Evolutionary conservation across 2,888 invertebrate genomes (phyloP).

Genomic region (Drosophila peninsularis): DNA sequence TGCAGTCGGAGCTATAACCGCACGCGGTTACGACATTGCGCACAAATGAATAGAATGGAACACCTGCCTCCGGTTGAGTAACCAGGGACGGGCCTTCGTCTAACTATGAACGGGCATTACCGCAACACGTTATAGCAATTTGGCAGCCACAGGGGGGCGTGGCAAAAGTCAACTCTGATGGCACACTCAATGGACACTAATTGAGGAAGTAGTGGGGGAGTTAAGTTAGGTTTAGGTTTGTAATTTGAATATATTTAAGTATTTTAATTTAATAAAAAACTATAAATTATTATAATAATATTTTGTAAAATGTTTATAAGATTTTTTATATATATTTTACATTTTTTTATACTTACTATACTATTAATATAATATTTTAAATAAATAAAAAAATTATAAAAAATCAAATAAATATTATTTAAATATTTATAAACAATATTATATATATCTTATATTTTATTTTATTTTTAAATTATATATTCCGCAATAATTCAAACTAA

Average conservation of each 20-base stretch:
- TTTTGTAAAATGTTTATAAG: too few relatives aligned
- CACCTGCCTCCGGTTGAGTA: slow-evolving; percentile 9
- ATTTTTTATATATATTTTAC: too few relatives aligned
- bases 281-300: too few relatives aligned
- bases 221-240: not conserved
- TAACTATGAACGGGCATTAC: not conserved
- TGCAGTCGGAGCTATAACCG: not conserved
- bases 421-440: too few relatives aligned
- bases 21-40: not conserved
- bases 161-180: slow-evolving; percentile 1
- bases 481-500: too few relatives aligned
- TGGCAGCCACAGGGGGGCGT: not conserved
- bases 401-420: too few relatives aligned
- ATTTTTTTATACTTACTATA: too few relatives aligned
- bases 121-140: slow-evolving; percentile 4
- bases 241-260: not conserved
- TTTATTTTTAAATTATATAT: too few relatives aligned
- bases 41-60: not conserved
- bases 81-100: not conserved
- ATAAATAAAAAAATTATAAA: too few relatives aligned
- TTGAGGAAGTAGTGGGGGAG: not conserved
- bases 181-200: not conserved
- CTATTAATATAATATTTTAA: too few relatives aligned
- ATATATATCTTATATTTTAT: too few relatives aligned
- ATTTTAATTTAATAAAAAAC: not conserved